Percentiles rank a stretch among this genome's conserved stretches.
Conservation (phyloP, 2,113 vertebrate species). For the Bubo blakistoni region DNA sequence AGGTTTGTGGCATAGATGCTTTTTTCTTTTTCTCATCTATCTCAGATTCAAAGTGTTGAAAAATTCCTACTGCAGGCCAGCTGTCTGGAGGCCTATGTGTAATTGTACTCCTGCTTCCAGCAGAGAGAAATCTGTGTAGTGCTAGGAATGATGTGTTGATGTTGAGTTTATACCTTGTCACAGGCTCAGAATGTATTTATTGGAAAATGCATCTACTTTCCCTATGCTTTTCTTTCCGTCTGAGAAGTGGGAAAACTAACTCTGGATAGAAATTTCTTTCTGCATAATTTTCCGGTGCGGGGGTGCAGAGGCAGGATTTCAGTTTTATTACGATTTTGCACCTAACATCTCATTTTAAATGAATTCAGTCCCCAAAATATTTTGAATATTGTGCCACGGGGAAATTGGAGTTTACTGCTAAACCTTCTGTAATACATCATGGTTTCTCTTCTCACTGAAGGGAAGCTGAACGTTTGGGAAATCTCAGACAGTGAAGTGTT, state of each 20-base stretch:
- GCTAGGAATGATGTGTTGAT: slow-evolving; percentile 55
- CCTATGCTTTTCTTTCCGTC: neutral
- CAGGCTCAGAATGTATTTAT: slow-evolving; percentile 44
- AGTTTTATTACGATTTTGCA: neutral
- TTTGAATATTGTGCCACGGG: neutral
- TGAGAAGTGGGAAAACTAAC: slow-evolving; percentile 21
- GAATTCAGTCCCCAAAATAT: neutral
- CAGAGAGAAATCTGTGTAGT: slow-evolving; percentile 58
- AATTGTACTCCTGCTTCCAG: slow-evolving; percentile 64
- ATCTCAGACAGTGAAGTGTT: neutral
- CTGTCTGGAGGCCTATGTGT: slow-evolving; percentile 60
- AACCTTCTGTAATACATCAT: neutral
- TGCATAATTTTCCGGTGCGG: neutral
- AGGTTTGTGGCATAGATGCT: slow-evolving; percentile 32
- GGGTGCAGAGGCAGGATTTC: neutral
- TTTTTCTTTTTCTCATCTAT: slow-evolving; percentile 54
- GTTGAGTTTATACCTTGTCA: slow-evolving; percentile 59
- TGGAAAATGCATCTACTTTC: slow-evolving; percentile 41
- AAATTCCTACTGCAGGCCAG: slow-evolving; percentile 60
- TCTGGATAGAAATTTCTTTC: neutral
- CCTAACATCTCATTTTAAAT: neutral
- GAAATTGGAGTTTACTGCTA: neutral
- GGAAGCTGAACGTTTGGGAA: neutral
- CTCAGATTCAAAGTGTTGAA: slow-evolving; percentile 58
- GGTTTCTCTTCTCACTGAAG: neutral